Percentiles rank a stretch among this genome's conserved stretches.
Conservation (phyloP, 2,113 vertebrate genomes). For the Pristiophorus japonicus region DNA sequence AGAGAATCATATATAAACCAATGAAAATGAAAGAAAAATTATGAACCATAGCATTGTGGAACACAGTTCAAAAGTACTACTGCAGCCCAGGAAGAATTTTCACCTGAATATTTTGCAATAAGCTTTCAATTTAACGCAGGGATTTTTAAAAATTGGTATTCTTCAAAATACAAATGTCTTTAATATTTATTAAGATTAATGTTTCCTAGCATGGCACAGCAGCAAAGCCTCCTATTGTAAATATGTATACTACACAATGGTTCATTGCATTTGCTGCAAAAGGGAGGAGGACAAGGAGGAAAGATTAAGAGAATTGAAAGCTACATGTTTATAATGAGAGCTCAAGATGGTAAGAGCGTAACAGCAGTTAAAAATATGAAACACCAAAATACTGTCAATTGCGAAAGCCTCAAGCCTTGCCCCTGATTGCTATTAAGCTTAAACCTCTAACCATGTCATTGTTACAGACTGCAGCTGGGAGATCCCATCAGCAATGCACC, state of each 20-base stretch:
- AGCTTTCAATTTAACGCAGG: background rate
- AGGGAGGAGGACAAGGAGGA: background rate
- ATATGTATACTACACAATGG: background rate
- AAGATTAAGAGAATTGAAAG: background rate
- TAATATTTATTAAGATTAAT: background rate
- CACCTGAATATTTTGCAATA: background rate
- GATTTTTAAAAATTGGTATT: background rate
- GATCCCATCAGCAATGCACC: slow-evolving; percentile 41
- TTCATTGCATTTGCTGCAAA: background rate
- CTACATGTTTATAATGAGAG: background rate
- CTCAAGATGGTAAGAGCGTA: background rate
- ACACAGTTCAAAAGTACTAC: too few species aligned
- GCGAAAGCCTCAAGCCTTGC: background rate
- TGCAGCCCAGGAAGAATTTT: background rate
- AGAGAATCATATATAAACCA: background rate
- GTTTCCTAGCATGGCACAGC: background rate
- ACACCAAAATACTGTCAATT: background rate
- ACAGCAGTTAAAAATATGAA: background rate
- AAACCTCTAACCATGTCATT: background rate
- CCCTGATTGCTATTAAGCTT: background rate
- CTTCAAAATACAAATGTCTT: background rate
- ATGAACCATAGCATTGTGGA: too few species aligned
- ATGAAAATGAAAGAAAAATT: too few species aligned
- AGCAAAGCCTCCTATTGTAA: background rate
- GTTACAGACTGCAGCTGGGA: background rate